A percentile compares a stretch with the other conserved stretches of the same genome.
These are phyloP conservation scores for Drosophila elegans DNA, from an alignment of 1,140 invertebrate genomes.

Conservation along the genomic window DNA sequence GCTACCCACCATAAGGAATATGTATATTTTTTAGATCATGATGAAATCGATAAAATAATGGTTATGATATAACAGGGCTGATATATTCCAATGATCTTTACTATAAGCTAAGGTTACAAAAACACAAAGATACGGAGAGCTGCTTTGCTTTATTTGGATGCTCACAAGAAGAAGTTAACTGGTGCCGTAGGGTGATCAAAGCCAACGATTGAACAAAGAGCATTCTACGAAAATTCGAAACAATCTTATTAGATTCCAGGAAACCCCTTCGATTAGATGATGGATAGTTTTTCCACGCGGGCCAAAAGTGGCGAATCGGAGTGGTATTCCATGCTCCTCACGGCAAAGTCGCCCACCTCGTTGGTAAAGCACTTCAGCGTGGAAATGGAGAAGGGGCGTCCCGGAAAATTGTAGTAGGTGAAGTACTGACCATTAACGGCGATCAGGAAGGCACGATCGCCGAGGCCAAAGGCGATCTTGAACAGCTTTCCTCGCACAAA, in stretches of 20 bases:
- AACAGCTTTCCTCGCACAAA: slow-evolving; percentile 81
- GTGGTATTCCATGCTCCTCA: slow-evolving; percentile 78
- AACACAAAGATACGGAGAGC: background rate
- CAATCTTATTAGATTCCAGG: background rate
- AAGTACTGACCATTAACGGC: slow-evolving; percentile 83
- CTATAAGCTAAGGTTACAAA: too few relatives aligned
- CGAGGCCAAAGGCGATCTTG: slow-evolving; percentile 82
- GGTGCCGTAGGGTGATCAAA: slow-evolving; percentile 58
- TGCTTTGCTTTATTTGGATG: slow-evolving; percentile 54
- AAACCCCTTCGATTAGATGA: slow-evolving; percentile 52
- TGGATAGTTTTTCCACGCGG: slow-evolving; percentile 78
- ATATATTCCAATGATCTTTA: too few relatives aligned
- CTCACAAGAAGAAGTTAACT: slow-evolving; percentile 59
- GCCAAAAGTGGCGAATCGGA: slow-evolving; percentile 75
- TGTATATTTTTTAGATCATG: too few relatives aligned
- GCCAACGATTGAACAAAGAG: slow-evolving; percentile 64
- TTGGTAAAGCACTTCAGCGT: slow-evolving; percentile 82
- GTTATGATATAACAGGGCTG: too few relatives aligned
- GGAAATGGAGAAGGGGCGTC: slow-evolving; percentile 75
- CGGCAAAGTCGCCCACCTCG: slow-evolving; percentile 73
- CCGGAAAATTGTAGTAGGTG: slow-evolving; percentile 80
- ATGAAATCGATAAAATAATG: too few relatives aligned
- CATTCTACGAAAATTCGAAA: slow-evolving; percentile 8
- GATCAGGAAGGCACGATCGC: slow-evolving; percentile 80
- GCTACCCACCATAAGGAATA: too few relatives aligned